phyloP scores from a whole-genome alignment of 1,140 invertebrate species.

The Drosophila ohnishii region DNA sequence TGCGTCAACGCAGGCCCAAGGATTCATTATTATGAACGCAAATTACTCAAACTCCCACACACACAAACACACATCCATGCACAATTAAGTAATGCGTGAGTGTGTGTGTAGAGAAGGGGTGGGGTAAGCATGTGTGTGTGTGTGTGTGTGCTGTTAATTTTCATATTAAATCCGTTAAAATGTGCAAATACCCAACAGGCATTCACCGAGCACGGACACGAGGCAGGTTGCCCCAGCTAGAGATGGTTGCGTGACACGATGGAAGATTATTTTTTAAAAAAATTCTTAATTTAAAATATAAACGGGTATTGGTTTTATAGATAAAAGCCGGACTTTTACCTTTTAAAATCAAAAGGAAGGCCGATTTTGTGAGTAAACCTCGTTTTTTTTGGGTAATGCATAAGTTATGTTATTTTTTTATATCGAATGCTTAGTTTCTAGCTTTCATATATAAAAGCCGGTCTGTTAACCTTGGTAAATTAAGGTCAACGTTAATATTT shows the following conservation, averaged over 20 bases:
- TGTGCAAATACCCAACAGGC: constrained; percentile 78
- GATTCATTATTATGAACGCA: constrained; percentile 76
- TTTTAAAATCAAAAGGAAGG: not conserved
- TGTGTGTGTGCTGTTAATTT: constrained; percentile 70
- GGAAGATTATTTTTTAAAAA: not conserved
- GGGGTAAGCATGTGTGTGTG: constrained; percentile 15
- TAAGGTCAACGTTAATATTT: no score
- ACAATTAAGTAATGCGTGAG: constrained; percentile 41
- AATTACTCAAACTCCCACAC: constrained; percentile 65
- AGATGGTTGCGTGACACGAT: constrained; percentile 17
- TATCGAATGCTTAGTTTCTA: no score
- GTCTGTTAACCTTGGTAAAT: no score
- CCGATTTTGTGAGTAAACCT: not conserved
- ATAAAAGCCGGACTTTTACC: not conserved
- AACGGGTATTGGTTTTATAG: not conserved
- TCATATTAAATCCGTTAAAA: constrained; percentile 82
- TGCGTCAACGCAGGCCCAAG: constrained; percentile 40
- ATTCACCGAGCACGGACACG: constrained; percentile 45
- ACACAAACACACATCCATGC: constrained; percentile 33
- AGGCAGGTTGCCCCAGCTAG: constrained; percentile 6
- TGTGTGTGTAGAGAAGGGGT: constrained; percentile 1
- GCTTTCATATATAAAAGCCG: no score
- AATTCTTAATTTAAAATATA: not conserved
- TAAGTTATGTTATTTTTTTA: not conserved
- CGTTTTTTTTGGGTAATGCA: no score